phyloP scores from a whole-genome alignment of 1,140 invertebrate species.

The Eurosta solidaginis region DNA sequence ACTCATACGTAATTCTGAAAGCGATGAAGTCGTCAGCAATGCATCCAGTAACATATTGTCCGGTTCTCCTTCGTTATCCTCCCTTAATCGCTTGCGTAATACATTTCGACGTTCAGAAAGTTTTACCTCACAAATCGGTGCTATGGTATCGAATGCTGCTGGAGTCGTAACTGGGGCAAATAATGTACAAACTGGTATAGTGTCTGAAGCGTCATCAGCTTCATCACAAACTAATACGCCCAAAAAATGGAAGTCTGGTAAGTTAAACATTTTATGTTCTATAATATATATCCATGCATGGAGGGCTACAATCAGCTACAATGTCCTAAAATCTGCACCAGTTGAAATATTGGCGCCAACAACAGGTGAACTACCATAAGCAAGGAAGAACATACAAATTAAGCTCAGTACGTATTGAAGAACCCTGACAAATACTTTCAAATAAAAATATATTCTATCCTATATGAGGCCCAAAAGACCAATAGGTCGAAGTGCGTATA shows the following conservation, averaged over 20 bases:
- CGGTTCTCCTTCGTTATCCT: slow-evolving; percentile 40
- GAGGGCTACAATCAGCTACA: no score
- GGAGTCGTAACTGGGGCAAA: slow-evolving; percentile 50
- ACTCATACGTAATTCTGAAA: slow-evolving; percentile 40
- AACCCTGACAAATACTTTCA: no score
- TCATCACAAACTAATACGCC: slow-evolving; percentile 33
- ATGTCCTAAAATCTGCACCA: no score
- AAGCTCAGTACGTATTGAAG: no score
- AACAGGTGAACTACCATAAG: no score
- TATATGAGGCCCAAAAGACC: no score
- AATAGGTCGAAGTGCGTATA: no score
- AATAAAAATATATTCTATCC: no score
- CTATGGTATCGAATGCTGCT: slow-evolving; percentile 51
- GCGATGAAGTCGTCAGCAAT: slow-evolving; percentile 44
- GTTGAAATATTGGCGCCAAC: no score
- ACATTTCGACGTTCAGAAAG: slow-evolving; percentile 55
- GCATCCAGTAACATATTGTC: slow-evolving; percentile 36
- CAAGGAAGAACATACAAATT: no score
- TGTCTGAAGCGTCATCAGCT: slow-evolving; percentile 34
- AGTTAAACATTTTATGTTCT: slow-evolving; percentile 35
- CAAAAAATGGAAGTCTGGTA: slow-evolving; percentile 48
- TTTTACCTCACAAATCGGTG: slow-evolving; percentile 51
- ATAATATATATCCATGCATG: neutral
- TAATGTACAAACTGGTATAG: slow-evolving; percentile 34
- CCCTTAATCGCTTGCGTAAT: slow-evolving; percentile 52